Conservation (phyloP, 1,140 invertebrate species). For the Atta cephalotes region DNA sequence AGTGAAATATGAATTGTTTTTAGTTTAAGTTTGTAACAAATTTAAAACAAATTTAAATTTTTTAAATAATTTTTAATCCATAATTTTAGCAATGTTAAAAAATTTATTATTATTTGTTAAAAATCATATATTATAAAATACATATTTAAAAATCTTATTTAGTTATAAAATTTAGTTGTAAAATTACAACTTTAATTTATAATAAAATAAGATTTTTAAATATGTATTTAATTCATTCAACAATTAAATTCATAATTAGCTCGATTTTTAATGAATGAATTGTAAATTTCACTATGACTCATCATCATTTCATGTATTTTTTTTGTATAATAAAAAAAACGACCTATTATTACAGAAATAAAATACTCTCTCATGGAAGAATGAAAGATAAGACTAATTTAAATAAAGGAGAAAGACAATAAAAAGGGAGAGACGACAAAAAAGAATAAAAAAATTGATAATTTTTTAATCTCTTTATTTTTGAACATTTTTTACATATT, state of each 20-base stretch:
- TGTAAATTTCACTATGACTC: neutral
- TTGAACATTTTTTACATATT: neutral
- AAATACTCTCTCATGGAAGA: neutral
- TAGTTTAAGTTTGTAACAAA: neutral
- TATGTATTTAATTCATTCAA: too few species aligned
- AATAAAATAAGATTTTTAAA: too few species aligned
- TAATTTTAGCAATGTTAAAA: neutral
- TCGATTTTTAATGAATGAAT: neutral
- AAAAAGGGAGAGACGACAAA: too few species aligned
- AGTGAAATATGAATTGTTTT: neutral
- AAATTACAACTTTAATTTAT: neutral
- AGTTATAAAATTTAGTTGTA: neutral
- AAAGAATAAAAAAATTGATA: neutral
- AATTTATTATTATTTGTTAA: neutral
- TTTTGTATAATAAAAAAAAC: neutral
- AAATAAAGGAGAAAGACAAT: neutral
- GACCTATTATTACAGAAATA: neutral
- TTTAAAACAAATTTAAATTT: neutral
- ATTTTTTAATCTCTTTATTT: neutral
- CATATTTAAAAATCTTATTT: neutral
- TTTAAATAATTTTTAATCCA: neutral
- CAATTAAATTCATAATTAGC: neutral
- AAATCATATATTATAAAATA: neutral
- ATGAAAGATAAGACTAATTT: slow-evolving; percentile 25
- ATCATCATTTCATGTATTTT: neutral